phyloP scores from a whole-genome alignment of 2,888 invertebrate genomes.

The Thumatha senex region DNA sequence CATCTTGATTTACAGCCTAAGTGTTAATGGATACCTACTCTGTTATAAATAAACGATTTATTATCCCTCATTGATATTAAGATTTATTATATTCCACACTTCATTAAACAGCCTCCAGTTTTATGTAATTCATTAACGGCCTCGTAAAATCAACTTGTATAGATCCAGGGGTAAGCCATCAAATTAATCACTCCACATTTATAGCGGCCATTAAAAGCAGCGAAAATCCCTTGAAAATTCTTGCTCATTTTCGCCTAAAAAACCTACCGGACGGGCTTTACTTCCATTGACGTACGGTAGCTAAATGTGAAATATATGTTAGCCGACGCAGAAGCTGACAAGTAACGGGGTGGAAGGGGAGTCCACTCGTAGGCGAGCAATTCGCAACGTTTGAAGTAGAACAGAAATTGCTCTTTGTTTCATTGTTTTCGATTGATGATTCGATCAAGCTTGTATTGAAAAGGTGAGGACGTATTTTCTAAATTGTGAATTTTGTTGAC shows the following conservation, averaged over 20 bases:
- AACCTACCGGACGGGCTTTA: slow-evolving; percentile 27
- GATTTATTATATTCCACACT: background rate
- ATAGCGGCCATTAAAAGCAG: slow-evolving; percentile 19
- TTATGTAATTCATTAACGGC: slow-evolving; percentile 13
- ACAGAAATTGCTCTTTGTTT: slow-evolving; percentile 20
- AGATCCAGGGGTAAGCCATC: slow-evolving; percentile 12
- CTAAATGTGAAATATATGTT: slow-evolving; percentile 38
- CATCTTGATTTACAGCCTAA: background rate
- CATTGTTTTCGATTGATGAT: slow-evolving; percentile 16
- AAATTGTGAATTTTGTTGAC: background rate
- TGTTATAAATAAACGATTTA: background rate
- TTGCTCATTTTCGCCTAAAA: slow-evolving; percentile 26
- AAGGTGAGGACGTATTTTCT: background rate
- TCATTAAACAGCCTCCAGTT: background rate
- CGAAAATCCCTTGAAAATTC: slow-evolving; percentile 19
- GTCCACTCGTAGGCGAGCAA: slow-evolving; percentile 16
- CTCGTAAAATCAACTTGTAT: slow-evolving; percentile 16
- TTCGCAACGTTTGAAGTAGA: slow-evolving; percentile 16
- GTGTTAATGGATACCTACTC: background rate
- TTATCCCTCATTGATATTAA: background rate
- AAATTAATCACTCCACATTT: slow-evolving; percentile 24
- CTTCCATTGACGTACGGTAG: slow-evolving; percentile 12
- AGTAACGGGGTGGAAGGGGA: slow-evolving; percentile 14
- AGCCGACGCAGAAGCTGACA: slow-evolving; percentile 9
- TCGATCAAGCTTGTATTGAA: slow-evolving; percentile 19